These are phyloP conservation scores for Eleginops maclovinus DNA, from an alignment of 2,113 vertebrate genomes.

Conservation along the genomic window DNA sequence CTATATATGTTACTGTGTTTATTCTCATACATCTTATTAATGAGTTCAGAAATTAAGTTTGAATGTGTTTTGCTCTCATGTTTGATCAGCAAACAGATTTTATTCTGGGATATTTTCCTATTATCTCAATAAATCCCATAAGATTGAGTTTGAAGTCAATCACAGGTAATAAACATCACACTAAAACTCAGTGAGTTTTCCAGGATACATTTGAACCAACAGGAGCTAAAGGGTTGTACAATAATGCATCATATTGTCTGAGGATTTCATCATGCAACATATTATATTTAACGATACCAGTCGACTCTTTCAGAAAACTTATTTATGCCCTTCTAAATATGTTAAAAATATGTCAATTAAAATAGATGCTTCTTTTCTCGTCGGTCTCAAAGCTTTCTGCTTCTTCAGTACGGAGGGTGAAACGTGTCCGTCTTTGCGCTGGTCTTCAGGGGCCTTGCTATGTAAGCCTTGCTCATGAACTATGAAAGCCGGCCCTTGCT, in stretches of 20 bases:
- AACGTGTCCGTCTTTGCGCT: constrained; percentile 34
- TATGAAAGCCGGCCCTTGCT: constrained; percentile 57
- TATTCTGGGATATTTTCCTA: background rate
- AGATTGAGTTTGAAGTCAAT: background rate
- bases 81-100: background rate
- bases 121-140: background rate
- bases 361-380: background rate
- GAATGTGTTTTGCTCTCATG: background rate
- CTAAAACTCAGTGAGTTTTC: background rate
- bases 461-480: constrained; percentile 41
- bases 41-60: background rate
- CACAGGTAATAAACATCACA: background rate
- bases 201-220: background rate
- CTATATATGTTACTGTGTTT: too few relatives aligned
- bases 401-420: constrained; percentile 31
- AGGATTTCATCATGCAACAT: background rate
- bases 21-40: background rate
- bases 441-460: constrained; percentile 34
- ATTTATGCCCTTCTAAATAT: background rate
- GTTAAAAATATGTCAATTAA: background rate
- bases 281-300: background rate
- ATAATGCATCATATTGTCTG: background rate
- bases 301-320: background rate
- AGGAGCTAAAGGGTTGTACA: background rate
- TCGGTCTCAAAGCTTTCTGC: background rate